Conservation (phyloP, 2,888 invertebrate species). For the Iselma pallidipennis region DNA sequence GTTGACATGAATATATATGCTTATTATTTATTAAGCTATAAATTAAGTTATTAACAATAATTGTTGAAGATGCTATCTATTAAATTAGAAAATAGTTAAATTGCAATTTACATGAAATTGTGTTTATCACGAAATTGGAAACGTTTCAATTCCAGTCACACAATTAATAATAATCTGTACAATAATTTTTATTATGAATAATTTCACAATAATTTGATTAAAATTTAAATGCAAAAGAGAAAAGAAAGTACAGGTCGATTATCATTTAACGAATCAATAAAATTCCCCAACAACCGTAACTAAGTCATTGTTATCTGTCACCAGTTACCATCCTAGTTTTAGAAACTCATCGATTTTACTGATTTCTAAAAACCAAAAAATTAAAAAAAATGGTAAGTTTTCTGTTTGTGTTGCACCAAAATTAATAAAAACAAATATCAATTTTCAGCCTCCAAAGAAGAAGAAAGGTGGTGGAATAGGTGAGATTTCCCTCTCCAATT, state of each 20-base stretch:
- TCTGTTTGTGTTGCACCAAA: not conserved
- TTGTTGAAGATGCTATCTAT: not conserved
- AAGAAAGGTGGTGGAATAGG: constrained; percentile 39
- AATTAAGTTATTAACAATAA: not conserved
- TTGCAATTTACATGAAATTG: not conserved
- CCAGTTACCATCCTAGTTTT: not conserved
- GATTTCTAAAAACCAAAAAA: no score
- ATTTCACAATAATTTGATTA: no score
- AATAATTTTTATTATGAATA: no score
- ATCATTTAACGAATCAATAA: no score
- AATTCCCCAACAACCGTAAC: constrained; percentile 4
- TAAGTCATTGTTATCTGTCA: not conserved
- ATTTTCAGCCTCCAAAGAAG: constrained; percentile 44
- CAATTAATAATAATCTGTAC: not conserved
- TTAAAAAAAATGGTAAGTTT: constrained; percentile 8
- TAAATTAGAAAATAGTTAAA: not conserved
- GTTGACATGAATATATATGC: not conserved
- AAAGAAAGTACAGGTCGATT: no score
- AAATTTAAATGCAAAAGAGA: no score
- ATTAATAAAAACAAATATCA: not conserved
- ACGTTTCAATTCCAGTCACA: not conserved
- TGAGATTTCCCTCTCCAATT: not conserved
- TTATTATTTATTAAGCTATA: not conserved
- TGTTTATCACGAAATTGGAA: not conserved
- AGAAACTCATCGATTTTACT: no score